phyloP scores from a whole-genome alignment of 2,888 invertebrate species.

The Tiphia femorata region DNA sequence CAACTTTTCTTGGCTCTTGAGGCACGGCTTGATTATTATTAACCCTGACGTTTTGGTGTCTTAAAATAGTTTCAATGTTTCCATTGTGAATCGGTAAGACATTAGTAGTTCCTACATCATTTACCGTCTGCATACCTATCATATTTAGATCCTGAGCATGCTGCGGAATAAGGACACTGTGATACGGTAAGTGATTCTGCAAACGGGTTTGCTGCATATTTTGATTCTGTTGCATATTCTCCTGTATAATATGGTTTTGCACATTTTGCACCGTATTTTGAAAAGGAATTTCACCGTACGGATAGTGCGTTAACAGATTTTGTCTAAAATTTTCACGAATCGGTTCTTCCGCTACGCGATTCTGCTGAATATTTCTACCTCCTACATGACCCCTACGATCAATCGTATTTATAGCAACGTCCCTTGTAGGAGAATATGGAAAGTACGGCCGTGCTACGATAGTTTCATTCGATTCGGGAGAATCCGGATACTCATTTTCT shows the following conservation, averaged over 20 bases:
- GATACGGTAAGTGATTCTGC: conserved; percentile 39
- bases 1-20: conserved; percentile 57
- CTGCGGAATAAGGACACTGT: conserved; percentile 22
- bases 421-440: conserved; percentile 62
- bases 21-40: conserved; percentile 58
- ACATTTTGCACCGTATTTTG: conserved; percentile 66
- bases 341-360: conserved; percentile 50
- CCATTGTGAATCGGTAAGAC: conserved; percentile 39
- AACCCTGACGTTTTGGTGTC: conserved; percentile 57
- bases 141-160: conserved; percentile 29
- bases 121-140: conserved; percentile 11
- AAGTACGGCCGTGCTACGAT: conserved; percentile 60
- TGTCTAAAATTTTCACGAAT: conserved; percentile 46
- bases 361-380: conserved; percentile 47
- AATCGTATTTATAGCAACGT: conserved; percentile 62
- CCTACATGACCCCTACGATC: conserved; percentile 45
- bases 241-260: conserved; percentile 67
- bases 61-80: conserved; percentile 46
- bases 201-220: conserved; percentile 51
- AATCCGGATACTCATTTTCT: conserved; percentile 64
- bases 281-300: conserved; percentile 58
- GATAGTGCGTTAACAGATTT: conserved; percentile 36
- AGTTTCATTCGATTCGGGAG: conserved; percentile 66
- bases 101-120: conserved; percentile 24
- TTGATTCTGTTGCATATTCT: conserved; percentile 65